Evolutionary conservation across 2,888 invertebrate species (phyloP), one percentile per base, ranked within the genome.

Genomic region (Hedychridium roseum): DNA sequence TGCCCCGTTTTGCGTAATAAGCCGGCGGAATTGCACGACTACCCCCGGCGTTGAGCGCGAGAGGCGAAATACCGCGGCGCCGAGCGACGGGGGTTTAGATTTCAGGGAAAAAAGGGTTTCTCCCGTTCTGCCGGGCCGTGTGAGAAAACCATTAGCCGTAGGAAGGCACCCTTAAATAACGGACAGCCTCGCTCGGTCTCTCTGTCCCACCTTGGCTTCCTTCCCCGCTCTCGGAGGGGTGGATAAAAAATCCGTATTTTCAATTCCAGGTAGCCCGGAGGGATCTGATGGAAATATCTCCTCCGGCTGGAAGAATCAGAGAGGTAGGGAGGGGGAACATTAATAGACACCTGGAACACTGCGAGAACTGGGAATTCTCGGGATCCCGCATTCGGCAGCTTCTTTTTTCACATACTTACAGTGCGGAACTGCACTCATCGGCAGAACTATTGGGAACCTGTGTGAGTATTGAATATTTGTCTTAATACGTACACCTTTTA

Each of bases 121-220:
- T 60, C 60, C 52, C 61, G 62, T 66, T 57, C 51, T 51, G 37
- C 18, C 20, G 56, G 39, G 60, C 51, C 62, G 67, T 71, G 71
- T 71, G 71, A 71, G 73, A 73, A 70, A 71, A 73, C 68, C 61
- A 74, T 74, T 74, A 73, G 68, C 64, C 55, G 59, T 65, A 62
- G 63, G 60, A 60, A 48, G 55, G 50, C 53, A 63, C 71, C 70
- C 71, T 69, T 69, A 66, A 74, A 73, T 72, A 73, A 73, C 70
- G 71, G 66, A 50, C 58, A 36, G 56, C 56, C n/a, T n/a, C 63
- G 57, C 51, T 55, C 65, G 65, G 55, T 53, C 50, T 60, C 43
- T 46, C 43, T 47, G 42, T 27, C 51, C 39, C 46, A 48, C n/a
- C n/a, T n/a, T n/a, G n/a, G n/a, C n/a, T n/a, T n/a, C n/a, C n/a